Conservation (phyloP, 2,888 invertebrate genomes). For the Sphaerophoria rueppellii region DNA sequence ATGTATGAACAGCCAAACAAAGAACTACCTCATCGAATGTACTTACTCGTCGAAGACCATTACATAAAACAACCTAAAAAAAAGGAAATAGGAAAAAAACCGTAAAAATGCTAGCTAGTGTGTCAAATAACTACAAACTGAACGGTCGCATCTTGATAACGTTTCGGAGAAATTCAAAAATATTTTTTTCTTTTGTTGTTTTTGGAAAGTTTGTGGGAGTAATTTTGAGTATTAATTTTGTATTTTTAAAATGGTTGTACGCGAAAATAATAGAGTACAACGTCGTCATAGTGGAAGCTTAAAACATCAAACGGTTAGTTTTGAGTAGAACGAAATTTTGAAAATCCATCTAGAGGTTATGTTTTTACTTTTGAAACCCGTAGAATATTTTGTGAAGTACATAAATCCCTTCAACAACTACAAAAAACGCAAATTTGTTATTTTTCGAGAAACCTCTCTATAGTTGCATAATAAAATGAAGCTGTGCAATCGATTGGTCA, state of each 20-base stretch:
- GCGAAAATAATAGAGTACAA: conserved; percentile 79
- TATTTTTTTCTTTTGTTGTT: background rate
- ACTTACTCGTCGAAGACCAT: background rate
- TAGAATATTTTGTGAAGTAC: no score
- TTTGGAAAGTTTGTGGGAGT: background rate
- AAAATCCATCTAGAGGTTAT: background rate
- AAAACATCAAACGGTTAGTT: conserved; percentile 80
- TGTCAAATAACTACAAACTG: conserved; percentile 40
- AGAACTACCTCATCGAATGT: background rate
- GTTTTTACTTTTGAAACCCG: no score
- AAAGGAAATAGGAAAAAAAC: conserved; percentile 37
- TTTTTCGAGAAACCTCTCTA: background rate
- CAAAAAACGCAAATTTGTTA: background rate
- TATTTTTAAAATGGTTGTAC: conserved; percentile 77
- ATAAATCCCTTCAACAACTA: background rate
- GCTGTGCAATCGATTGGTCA: conserved; percentile 23
- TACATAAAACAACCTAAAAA: conserved; percentile 15
- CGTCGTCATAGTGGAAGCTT: conserved; percentile 79
- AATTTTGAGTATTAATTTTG: background rate
- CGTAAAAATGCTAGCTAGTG: conserved; percentile 65
- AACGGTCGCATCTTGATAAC: conserved; percentile 39
- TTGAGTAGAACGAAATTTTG: background rate
- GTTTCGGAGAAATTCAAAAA: background rate
- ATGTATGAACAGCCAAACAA: conserved; percentile 24
- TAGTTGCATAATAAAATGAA: background rate